A percentile compares a stretch with the other conserved stretches of the same genome.
Evolutionary conservation across 2,888 invertebrate genomes (phyloP).

Genomic region (Holacanthella duospinosa): DNA sequence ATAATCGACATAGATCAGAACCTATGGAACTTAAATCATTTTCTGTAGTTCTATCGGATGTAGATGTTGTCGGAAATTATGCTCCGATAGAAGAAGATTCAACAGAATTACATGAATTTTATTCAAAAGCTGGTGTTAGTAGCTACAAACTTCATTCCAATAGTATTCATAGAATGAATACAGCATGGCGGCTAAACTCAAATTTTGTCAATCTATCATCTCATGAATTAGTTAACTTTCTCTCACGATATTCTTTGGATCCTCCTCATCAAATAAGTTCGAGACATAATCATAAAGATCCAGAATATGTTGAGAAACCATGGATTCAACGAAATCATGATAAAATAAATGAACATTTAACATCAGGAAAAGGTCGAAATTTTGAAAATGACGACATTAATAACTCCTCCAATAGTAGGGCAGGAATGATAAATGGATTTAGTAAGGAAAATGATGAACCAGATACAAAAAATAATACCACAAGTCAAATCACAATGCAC

Average conservation of each 20-base stretch:
- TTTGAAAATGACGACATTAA: not conserved
- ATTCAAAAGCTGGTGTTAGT: conserved; percentile 31
- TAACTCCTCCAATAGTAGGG: no score
- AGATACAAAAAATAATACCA: not conserved
- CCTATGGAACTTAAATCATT: conserved; percentile 34
- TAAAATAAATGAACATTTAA: not conserved
- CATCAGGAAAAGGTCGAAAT: not conserved
- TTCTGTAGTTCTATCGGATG: conserved; percentile 36
- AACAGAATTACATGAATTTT: conserved; percentile 20
- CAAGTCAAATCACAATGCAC: conserved; percentile 27
- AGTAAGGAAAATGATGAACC: not conserved
- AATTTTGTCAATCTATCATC: conserved; percentile 25
- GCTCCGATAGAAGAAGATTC: not conserved
- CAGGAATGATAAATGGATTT: not conserved
- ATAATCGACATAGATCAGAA: not conserved
- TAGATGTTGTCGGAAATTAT: conserved; percentile 36
- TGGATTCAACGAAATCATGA: no score
- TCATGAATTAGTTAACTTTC: conserved; percentile 30
- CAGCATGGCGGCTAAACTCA: conserved; percentile 35
- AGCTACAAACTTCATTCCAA: conserved; percentile 35
- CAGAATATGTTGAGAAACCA: not conserved
- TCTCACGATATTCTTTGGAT: conserved; percentile 24
- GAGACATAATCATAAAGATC: not conserved
- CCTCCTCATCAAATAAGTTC: not conserved
- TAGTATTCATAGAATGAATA: conserved; percentile 37